These are phyloP conservation scores for Drosophila pallidifrons DNA, from an alignment of 1,140 invertebrate genomes.

Conservation along the genomic window DNA sequence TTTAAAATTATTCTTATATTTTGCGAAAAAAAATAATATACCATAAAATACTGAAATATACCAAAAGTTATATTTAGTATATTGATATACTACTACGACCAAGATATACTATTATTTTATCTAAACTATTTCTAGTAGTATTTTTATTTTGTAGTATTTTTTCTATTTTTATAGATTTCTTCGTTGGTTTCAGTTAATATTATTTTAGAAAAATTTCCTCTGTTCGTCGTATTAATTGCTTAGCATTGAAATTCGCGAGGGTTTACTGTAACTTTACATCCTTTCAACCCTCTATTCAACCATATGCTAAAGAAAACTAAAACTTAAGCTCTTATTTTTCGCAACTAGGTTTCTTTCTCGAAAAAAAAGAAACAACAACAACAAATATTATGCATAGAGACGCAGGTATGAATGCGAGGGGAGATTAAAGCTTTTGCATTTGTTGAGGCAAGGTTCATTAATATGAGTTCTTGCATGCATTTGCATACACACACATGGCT, in stretches of 20 bases:
- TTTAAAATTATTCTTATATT: no score
- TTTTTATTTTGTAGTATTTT: no score
- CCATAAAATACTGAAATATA: no score
- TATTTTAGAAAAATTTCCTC: no score
- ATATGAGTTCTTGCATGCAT: constrained; percentile 12
- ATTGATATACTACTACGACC: no score
- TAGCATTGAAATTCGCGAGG: background rate
- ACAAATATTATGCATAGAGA: background rate
- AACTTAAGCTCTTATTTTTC: background rate
- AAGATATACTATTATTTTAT: no score
- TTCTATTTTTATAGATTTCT: no score
- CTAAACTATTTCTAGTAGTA: no score
- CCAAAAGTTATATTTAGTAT: no score
- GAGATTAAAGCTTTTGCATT: background rate
- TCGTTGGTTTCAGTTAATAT: no score
- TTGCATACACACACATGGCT: background rate
- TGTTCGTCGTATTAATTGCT: no score
- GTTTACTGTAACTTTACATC: background rate
- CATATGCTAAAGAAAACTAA: constrained; percentile 1
- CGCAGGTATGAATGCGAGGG: background rate
- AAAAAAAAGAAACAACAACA: background rate
- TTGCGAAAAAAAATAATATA: no score
- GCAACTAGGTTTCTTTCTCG: background rate
- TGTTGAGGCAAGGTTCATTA: constrained; percentile 9
- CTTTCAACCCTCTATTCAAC: background rate